Evolutionary conservation across 2,113 vertebrate genomes (phyloP).

Genomic region (Dasyurus viverrinus): DNA sequence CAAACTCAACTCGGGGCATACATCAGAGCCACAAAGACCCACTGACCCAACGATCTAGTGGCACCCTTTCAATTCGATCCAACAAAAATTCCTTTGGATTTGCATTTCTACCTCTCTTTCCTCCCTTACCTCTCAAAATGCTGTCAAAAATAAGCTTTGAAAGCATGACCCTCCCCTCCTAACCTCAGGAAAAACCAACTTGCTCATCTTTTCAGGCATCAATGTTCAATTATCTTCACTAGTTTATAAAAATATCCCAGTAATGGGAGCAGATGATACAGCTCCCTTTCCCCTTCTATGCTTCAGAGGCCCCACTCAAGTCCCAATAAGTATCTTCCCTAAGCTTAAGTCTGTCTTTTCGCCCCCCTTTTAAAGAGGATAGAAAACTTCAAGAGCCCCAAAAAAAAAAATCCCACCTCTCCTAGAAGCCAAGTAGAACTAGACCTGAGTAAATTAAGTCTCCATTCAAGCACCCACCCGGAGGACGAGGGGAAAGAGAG

Average conservation of each 20-base stretch:
- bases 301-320: conserved; percentile 9
- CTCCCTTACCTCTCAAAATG: not conserved
- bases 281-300: not conserved
- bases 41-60: not conserved
- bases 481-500: conserved; percentile 44
- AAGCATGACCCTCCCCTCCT: not conserved
- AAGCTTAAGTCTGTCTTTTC: conserved; percentile 12
- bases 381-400: conserved; percentile 61
- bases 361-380: not conserved
- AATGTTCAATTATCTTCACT: not conserved
- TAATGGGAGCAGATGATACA: not conserved
- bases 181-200: not conserved
- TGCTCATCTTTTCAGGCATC: not conserved
- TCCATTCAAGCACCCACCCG: not conserved
- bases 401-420: conserved; percentile 32
- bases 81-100: not conserved
- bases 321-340: not conserved
- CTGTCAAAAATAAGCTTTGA: conserved; percentile 30
- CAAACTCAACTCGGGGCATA: not conserved
- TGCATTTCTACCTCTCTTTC: not conserved
- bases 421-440: conserved; percentile 43
- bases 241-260: not conserved
- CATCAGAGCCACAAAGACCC: not conserved
- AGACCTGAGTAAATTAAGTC: not conserved
- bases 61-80: not conserved